A percentile compares a stretch with the other conserved stretches of the same genome.
Conservation (phyloP, 2,797 vertebrate genomes). For the Echeneis naucrates region DNA sequence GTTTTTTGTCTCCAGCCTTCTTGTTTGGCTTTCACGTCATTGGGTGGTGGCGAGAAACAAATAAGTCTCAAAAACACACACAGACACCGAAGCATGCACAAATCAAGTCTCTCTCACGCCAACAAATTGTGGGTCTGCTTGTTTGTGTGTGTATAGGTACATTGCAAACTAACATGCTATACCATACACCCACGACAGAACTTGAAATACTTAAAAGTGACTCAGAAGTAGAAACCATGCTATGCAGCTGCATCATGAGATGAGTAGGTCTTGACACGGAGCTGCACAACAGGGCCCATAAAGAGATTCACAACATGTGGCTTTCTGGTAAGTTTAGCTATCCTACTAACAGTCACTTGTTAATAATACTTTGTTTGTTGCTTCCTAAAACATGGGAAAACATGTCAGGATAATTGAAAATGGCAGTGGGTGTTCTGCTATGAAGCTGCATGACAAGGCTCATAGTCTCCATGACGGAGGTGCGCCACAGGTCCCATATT, state of each 20-base stretch:
- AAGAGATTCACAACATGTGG: not conserved
- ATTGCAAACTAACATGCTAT: slow-evolving; percentile 48
- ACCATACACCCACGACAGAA: slow-evolving; percentile 62
- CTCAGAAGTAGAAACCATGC: slow-evolving; percentile 65
- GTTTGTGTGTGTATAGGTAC: slow-evolving; percentile 39
- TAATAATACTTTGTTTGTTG: slow-evolving; percentile 4
- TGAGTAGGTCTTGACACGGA: slow-evolving; percentile 44
- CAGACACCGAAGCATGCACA: slow-evolving; percentile 29
- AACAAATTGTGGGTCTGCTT: slow-evolving; percentile 29
- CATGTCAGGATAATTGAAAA: slow-evolving; percentile 13
- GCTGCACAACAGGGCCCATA: slow-evolving; percentile 50
- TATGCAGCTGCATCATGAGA: slow-evolving; percentile 57
- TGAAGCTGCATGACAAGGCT: slow-evolving; percentile 21
- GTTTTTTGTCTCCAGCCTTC: slow-evolving; percentile 59
- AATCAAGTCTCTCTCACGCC: slow-evolving; percentile 44
- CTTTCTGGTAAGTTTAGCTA: slow-evolving; percentile 26
- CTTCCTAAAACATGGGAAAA: slow-evolving; percentile 11
- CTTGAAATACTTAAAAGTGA: slow-evolving; percentile 80
- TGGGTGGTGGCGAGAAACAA: slow-evolving; percentile 73
- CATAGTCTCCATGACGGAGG: slow-evolving; percentile 48
- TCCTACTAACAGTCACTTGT: slow-evolving; percentile 10
- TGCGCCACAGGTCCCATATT: slow-evolving; percentile 50
- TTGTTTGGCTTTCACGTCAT: slow-evolving; percentile 77
- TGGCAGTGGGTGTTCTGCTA: slow-evolving; percentile 9
- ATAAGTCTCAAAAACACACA: slow-evolving; percentile 42